Base-by-base conservation (phyloP, 2,888 invertebrate species). In the Gandaritis pyraliata region DNA sequence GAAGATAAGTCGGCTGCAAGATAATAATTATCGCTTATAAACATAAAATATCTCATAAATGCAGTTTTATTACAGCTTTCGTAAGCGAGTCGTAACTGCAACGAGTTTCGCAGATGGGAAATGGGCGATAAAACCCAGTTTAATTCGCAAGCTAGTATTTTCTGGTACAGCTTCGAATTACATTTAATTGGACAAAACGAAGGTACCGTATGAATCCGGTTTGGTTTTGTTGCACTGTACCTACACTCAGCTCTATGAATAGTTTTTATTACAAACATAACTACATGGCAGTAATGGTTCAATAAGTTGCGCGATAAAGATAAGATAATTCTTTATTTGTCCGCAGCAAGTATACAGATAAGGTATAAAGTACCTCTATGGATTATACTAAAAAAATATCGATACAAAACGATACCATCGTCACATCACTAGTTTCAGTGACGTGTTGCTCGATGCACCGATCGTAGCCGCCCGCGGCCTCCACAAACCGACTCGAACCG, bases 401-500 rank as follows among this genome's bases (percentile, higher is more conserved):
- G 69, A 74, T 71, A 65, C 53, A 66, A 69, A 60, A 61, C 50
- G 64, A 45, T 52, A n/a, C 11, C 8, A 33, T 58, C 72, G 74
- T 77, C 81, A 45, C 90, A 78, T 78, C 88, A 85, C 90, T 90
- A 70, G 51, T 41, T 65, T 12, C 8, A 12, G 67, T 72, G 69
- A 69, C 72, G 75, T 79, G 72, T 72, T 74, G 76, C 65, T 71
- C 81, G 72, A 83, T 86, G 86, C 86, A 86, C 87, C 83, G 87
- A 85, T 78, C 79, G 75, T 71, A 90, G 87, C 90, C 88, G 87
- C 88, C 81, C 78, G 76, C 74, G 84, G 83, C 90, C 84, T 78
- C 87, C 75, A 75, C 70, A 72, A 92, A 90, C 92, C 85, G 87
- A 87, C 77, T 86, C 68, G 70, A 89, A 88, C 91, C 85, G 87